phyloP scores from a whole-genome alignment of 2,113 vertebrate species.

The Serranochromis macrocephalus region DNA sequence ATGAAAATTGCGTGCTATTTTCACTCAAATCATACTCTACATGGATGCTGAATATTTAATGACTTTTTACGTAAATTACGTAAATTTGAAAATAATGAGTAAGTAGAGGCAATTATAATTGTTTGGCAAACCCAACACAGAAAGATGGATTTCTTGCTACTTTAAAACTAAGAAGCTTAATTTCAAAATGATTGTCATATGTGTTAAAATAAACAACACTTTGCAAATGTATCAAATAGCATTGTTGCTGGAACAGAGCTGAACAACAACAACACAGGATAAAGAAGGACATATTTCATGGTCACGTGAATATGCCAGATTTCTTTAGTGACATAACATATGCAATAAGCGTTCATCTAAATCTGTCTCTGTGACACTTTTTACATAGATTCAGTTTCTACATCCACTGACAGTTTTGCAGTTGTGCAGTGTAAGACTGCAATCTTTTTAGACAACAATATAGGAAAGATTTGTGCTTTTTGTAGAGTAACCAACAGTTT shows the following conservation, averaged over 20 bases:
- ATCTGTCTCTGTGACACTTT: not conserved
- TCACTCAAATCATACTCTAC: not conserved
- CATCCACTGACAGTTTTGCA: not conserved
- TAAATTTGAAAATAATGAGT: not conserved
- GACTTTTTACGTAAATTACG: not conserved
- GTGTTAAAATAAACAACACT: not conserved
- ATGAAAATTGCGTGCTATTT: not conserved
- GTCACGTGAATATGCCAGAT: not conserved
- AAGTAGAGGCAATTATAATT: not conserved
- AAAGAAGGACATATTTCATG: not conserved
- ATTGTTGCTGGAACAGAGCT: not conserved
- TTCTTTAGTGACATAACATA: not conserved
- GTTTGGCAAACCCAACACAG: not conserved
- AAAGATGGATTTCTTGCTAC: not conserved
- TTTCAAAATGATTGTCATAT: not conserved
- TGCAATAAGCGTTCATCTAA: not conserved
- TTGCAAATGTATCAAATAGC: not conserved
- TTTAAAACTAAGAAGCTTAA: not conserved
- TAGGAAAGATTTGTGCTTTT: not conserved
- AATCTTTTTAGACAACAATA: not conserved
- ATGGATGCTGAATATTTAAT: not conserved
- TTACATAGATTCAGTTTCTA: not conserved
- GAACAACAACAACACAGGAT: not conserved
- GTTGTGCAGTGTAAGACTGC: not conserved
- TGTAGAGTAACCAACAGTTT: not conserved